Evolutionary conservation across 2,113 vertebrate genomes (phyloP).

Genomic region (Nipponia nippon): DNA sequence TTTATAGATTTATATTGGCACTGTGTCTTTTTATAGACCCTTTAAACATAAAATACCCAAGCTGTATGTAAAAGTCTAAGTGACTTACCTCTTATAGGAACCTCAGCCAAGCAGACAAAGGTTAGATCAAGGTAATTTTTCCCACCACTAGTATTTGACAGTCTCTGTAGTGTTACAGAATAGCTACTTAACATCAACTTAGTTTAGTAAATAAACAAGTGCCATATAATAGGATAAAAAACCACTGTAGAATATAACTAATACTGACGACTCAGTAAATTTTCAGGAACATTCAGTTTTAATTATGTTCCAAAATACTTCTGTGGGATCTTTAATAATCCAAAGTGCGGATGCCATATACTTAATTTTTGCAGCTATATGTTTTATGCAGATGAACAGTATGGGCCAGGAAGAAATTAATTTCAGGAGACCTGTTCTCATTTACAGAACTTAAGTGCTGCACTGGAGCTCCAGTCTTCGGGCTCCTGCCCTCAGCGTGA

Average conservation of each 20-base stretch:
- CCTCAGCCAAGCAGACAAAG: not conserved
- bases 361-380: not conserved
- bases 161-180: not conserved
- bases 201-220: not conserved
- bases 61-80: not conserved
- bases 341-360: not conserved
- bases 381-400: not conserved
- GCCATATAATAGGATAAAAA: not conserved
- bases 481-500: not conserved
- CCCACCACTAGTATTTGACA: not conserved
- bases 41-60: not conserved
- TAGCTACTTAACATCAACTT: not conserved
- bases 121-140: not conserved
- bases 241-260: not conserved
- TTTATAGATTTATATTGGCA: not conserved
- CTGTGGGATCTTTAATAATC: not conserved
- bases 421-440: not conserved
- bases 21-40: not conserved
- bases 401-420: not conserved
- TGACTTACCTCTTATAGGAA: not conserved
- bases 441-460: not conserved
- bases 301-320: not conserved
- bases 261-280: not conserved
- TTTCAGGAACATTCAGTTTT: not conserved
- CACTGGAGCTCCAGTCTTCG: not conserved